Percentiles rank a stretch among this genome's conserved stretches.
Conservation (phyloP, 2,888 invertebrate genomes). For the Ditula angustiorana region DNA sequence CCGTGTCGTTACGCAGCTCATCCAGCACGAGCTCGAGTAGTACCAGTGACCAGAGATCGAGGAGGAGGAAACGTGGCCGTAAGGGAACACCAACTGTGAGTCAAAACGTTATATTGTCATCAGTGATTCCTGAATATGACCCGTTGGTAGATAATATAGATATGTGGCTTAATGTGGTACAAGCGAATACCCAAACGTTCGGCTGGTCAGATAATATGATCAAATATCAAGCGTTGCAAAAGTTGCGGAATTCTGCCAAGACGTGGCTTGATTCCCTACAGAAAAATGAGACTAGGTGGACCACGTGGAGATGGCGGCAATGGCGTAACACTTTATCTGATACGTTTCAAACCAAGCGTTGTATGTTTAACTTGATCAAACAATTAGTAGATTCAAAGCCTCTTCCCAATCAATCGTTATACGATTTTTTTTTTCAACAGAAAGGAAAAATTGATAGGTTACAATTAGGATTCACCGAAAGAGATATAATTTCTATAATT, state of each 20-base stretch:
- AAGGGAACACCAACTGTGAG: constrained; percentile 12
- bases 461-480: constrained; percentile 42
- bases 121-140: constrained; percentile 45
- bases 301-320: constrained; percentile 47
- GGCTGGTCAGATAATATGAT: constrained; percentile 46
- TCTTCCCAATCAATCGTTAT: constrained; percentile 39
- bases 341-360: constrained; percentile 45
- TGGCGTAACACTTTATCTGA: constrained; percentile 46
- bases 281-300: constrained; percentile 48
- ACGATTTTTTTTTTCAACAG: constrained; percentile 47
- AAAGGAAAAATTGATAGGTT: constrained; percentile 44
- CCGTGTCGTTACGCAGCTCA: neutral
- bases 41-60: neutral
- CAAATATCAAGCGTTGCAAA: constrained; percentile 46
- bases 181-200: constrained; percentile 46
- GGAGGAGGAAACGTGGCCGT: constrained; percentile 1
- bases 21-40: neutral
- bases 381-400: constrained; percentile 41
- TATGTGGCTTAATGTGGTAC: too few relatives aligned
- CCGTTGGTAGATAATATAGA: constrained; percentile 39
- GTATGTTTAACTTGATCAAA: constrained; percentile 44
- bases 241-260: constrained; percentile 46
- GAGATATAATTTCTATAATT: constrained; percentile 46
- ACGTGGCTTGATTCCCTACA: constrained; percentile 46
- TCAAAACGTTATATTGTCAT: constrained; percentile 36